phyloP scores from a whole-genome alignment of 2,888 invertebrate species.

The Spialia ferax region DNA sequence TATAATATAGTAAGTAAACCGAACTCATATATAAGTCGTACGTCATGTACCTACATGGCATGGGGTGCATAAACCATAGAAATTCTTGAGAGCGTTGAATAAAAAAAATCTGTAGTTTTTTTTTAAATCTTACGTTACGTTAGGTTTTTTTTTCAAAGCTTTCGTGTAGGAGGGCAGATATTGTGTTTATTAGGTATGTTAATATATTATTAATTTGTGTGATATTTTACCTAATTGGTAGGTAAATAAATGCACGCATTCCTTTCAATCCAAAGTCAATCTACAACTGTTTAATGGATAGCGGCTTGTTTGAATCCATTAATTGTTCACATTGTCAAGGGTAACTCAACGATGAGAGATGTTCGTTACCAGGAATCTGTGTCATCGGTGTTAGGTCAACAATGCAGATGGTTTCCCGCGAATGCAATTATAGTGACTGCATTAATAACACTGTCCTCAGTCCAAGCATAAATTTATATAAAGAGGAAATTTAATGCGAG shows the following conservation, averaged over 20 bases:
- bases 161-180: too few relatives aligned
- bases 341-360: conserved; percentile 41
- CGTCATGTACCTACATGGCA: too few relatives aligned
- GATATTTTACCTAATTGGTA: not conserved
- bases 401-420: conserved; percentile 22
- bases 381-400: conserved; percentile 29
- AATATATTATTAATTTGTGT: too few relatives aligned
- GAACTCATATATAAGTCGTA: too few relatives aligned
- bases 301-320: conserved; percentile 31
- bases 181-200: too few relatives aligned
- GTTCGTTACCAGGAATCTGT: conserved; percentile 28
- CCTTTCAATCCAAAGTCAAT: conserved; percentile 12
- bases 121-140: too few relatives aligned
- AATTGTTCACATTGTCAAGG: conserved; percentile 52
- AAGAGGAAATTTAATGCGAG: not conserved
- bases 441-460: conserved; percentile 6
- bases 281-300: conserved; percentile 14
- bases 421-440: conserved; percentile 22
- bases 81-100: too few relatives aligned
- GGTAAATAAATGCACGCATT: conserved; percentile 1
- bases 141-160: too few relatives aligned
- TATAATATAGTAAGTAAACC: too few relatives aligned
- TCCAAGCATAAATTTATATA: conserved; percentile 2
- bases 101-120: too few relatives aligned
- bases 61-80: too few relatives aligned